Evolutionary conservation across 2,797 vertebrate genomes (phyloP).

Genomic region (Sebastes variabilis): DNA sequence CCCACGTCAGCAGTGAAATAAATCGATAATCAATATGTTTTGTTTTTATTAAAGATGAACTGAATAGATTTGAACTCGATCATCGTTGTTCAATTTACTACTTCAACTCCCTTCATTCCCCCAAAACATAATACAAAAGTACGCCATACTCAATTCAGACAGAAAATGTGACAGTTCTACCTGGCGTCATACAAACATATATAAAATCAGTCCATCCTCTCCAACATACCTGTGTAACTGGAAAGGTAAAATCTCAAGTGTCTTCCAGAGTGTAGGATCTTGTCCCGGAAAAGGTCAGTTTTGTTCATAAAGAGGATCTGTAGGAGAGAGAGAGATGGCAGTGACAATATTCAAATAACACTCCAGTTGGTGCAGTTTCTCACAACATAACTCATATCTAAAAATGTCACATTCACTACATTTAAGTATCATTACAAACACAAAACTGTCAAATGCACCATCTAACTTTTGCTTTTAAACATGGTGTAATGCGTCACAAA

Average conservation of each 20-base stretch:
- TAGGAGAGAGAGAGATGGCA: background rate
- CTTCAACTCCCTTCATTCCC: background rate
- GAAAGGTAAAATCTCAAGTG: slow-evolving; percentile 74
- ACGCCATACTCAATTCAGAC: too few species aligned
- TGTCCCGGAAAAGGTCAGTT: slow-evolving; percentile 79
- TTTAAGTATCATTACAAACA: background rate
- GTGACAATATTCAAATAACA: background rate
- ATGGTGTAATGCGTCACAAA: background rate
- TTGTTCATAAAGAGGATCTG: slow-evolving; percentile 85
- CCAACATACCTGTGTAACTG: slow-evolving; percentile 69
- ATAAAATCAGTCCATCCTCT: background rate
- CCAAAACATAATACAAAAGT: background rate
- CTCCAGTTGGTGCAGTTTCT: background rate
- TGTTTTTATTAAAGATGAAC: background rate
- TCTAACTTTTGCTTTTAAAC: background rate
- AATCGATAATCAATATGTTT: background rate
- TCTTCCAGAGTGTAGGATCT: slow-evolving; percentile 76
- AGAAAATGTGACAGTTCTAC: background rate
- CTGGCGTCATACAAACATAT: background rate
- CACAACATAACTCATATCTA: background rate
- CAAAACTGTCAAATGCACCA: background rate
- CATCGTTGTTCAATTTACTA: background rate
- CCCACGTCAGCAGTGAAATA: background rate
- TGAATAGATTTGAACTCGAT: background rate
- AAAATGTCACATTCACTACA: background rate